Evolutionary conservation across 2,797 vertebrate genomes (phyloP).

Genomic region (Chromis chromis): DNA sequence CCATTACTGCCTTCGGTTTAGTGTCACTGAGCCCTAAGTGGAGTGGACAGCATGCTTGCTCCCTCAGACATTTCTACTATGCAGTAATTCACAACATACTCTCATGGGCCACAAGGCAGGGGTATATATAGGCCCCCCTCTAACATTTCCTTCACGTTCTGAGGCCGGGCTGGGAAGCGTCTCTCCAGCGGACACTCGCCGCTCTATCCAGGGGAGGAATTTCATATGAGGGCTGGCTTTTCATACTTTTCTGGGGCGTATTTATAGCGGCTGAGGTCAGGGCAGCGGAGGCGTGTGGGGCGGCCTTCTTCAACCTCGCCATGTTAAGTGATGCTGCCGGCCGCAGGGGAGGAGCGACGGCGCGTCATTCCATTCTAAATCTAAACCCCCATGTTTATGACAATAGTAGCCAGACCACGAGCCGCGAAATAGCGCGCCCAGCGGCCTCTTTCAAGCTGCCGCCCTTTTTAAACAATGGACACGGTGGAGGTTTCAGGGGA

Average conservation of each 20-base stretch:
- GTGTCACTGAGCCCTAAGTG: constrained; percentile 40
- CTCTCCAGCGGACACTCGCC: constrained; percentile 49
- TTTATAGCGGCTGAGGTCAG: constrained; percentile 78
- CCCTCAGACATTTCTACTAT: constrained; percentile 69
- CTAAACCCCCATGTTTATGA: constrained; percentile 64
- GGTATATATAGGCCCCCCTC: constrained; percentile 67
- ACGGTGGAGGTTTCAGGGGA: constrained; percentile 8
- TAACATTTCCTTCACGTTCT: constrained; percentile 64
- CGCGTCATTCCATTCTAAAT: constrained; percentile 66
- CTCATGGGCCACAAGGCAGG: constrained; percentile 54
- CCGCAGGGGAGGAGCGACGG: constrained; percentile 55
- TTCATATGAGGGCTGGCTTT: constrained; percentile 68
- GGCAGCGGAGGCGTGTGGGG: constrained; percentile 45
- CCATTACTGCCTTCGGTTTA: constrained; percentile 6
- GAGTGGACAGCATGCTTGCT: constrained; percentile 56
- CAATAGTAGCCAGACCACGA: constrained; percentile 40
- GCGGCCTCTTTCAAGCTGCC: background rate
- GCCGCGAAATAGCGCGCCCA: background rate
- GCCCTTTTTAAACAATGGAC: background rate
- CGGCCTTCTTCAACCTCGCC: constrained; percentile 68
- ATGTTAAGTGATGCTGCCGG: constrained; percentile 73
- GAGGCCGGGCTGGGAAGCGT: constrained; percentile 37
- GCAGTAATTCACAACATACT: constrained; percentile 71
- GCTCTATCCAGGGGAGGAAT: constrained; percentile 65
- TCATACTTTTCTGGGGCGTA: constrained; percentile 67